A percentile compares a stretch with the other conserved stretches of the same genome.
Evolutionary conservation across 1,140 invertebrate genomes (phyloP).

Genomic region (Sycobia sp.): DNA sequence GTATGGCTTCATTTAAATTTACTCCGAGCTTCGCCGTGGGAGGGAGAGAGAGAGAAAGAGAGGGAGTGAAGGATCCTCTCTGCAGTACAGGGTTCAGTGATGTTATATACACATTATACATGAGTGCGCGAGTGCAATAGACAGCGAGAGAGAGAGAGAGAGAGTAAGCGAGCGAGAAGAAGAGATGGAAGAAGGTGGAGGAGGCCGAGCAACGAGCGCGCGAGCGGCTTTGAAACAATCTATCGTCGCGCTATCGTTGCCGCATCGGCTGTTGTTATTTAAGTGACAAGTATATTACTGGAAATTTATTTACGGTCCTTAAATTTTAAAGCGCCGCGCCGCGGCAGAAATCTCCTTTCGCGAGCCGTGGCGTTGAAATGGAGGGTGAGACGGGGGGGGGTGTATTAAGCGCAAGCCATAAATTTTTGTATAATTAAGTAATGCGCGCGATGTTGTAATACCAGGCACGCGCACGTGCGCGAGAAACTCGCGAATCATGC

Average conservation of each 20-base stretch:
- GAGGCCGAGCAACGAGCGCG: not conserved
- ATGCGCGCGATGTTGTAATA: constrained; percentile 12
- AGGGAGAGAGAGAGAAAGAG: not conserved
- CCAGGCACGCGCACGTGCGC: too few relatives aligned
- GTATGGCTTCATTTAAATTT: constrained; percentile 26
- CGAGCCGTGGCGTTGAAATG: too few relatives aligned
- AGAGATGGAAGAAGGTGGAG: not conserved
- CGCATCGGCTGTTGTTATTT: constrained; percentile 10
- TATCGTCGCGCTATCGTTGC: constrained; percentile 19
- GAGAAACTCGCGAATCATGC: too few relatives aligned
- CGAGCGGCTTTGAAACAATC: constrained; percentile 2
- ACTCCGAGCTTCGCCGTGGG: too few relatives aligned
- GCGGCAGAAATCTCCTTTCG: constrained; percentile 1
- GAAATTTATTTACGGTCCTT: constrained; percentile 30
- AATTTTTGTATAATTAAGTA: constrained; percentile 29
- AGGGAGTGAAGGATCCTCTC: too few relatives aligned
- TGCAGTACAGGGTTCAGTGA: too few relatives aligned
- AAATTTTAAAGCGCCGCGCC: too few relatives aligned
- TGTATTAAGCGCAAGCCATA: constrained; percentile 5
- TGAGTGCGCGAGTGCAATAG: too few relatives aligned
- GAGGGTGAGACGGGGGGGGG: too few relatives aligned
- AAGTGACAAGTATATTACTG: constrained; percentile 26
- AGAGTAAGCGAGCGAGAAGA: too few relatives aligned
- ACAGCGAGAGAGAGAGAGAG: too few relatives aligned
- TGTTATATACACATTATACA: too few relatives aligned